Percentiles rank a stretch among this genome's conserved stretches.
These are phyloP conservation scores for Centruroides vittatus DNA, from an alignment of 1,140 invertebrate species.

Conservation along the genomic window DNA sequence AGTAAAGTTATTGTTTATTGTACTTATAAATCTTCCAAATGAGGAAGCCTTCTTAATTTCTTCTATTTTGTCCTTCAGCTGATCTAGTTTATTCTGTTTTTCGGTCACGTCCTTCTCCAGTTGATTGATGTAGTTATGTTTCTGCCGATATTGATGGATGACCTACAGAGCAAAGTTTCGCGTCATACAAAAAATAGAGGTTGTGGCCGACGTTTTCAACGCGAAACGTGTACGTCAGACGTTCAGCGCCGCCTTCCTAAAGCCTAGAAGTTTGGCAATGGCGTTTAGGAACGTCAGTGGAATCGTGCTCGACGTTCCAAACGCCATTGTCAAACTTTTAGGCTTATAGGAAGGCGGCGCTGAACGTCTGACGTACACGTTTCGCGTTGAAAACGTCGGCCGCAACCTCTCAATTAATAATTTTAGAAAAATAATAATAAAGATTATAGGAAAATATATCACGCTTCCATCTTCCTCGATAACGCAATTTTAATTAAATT, in stretches of 20 bases:
- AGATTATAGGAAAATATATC: not conserved
- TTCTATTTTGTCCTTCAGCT: constrained; percentile 35
- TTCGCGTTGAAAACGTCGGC: too few species aligned
- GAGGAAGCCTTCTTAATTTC: constrained; percentile 41
- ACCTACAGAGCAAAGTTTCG: not conserved
- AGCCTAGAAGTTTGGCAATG: too few species aligned
- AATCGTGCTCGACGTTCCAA: too few species aligned
- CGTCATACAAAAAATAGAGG: not conserved
- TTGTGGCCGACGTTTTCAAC: too few species aligned
- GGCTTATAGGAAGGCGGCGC: too few species aligned
- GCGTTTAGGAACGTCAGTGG: too few species aligned
- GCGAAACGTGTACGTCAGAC: too few species aligned
- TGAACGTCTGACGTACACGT: too few species aligned
- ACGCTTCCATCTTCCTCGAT: not conserved
- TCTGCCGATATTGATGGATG: constrained; percentile 18
- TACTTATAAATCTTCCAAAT: constrained; percentile 44
- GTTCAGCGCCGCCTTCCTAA: too few species aligned
- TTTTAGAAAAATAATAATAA: too few species aligned
- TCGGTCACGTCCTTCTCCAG: constrained; percentile 35
- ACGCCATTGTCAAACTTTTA: too few species aligned
- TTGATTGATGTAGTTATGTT: constrained; percentile 34
- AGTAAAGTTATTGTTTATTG: constrained; percentile 56
- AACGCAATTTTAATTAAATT: constrained; percentile 23
- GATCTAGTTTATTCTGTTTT: constrained; percentile 33
- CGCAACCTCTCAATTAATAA: too few species aligned